Evolutionary conservation across 64 coral and sea anemone species (phyloP).

Genomic region (Stichodactyla helianthus): DNA sequence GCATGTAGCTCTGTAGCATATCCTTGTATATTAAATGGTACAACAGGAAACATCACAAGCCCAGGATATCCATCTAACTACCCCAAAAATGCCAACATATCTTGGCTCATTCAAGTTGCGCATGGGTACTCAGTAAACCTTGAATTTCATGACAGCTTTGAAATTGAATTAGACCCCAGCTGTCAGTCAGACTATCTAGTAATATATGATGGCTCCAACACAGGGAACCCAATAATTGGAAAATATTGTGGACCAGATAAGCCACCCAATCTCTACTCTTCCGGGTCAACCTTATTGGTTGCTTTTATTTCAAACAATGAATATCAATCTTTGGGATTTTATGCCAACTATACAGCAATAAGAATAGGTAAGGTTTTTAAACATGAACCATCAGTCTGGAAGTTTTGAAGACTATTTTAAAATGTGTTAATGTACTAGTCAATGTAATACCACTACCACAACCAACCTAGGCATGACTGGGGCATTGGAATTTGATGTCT

Average conservation of each 20-base stretch:
- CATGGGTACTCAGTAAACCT: not conserved
- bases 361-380: constrained; percentile 1
- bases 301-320: not conserved
- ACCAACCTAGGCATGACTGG: no score
- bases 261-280: not conserved
- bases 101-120: not conserved
- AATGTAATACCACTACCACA: no score
- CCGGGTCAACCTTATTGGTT: not conserved
- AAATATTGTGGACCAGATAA: constrained; percentile 12
- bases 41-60: not conserved
- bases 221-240: constrained; percentile 3
- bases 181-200: not conserved
- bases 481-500: no score
- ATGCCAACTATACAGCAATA: not conserved
- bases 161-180: not conserved
- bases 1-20: not conserved
- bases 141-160: not conserved
- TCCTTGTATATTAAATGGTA: constrained; percentile 5
- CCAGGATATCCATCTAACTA: not conserved
- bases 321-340: not conserved
- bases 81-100: not conserved
- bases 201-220: not conserved
- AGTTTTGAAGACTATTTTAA: no score
- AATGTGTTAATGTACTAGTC: no score
- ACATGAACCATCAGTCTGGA: no score